phyloP scores from a whole-genome alignment of 2,113 vertebrate genomes.

The Hymenochirus boettgeri region DNA sequence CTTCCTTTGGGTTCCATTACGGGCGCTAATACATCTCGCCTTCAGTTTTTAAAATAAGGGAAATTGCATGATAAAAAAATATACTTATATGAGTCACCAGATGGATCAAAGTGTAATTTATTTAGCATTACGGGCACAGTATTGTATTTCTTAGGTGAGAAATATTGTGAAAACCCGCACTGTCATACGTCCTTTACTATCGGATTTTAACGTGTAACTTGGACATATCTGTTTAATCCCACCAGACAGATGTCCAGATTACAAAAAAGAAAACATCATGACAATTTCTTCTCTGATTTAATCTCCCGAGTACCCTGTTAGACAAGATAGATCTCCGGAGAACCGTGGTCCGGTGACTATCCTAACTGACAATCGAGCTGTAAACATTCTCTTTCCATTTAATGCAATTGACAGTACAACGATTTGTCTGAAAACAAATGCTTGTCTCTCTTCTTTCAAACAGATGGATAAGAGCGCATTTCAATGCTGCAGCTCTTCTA shows the following conservation, averaged over 20 bases:
- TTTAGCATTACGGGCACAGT: no score
- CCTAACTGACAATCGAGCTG: slow-evolving; percentile 29
- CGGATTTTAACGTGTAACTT: no score
- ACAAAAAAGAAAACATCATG: slow-evolving; percentile 24
- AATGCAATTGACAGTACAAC: slow-evolving; percentile 13
- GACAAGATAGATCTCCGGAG: slow-evolving; percentile 14
- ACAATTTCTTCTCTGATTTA: slow-evolving; percentile 26
- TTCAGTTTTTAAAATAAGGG: no score
- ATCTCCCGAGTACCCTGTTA: slow-evolving; percentile 13
- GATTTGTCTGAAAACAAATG: slow-evolving; percentile 14
- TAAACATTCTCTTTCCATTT: slow-evolving; percentile 16
- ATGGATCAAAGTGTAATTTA: no score
- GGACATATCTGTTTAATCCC: slow-evolving; percentile 18
- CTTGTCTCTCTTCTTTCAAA: slow-evolving; percentile 8
- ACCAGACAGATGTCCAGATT: slow-evolving; percentile 32
- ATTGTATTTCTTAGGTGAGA: no score
- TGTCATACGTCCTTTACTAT: no score
- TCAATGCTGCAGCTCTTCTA: slow-evolving; percentile 35
- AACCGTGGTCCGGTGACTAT: slow-evolving; percentile 12
- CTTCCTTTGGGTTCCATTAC: no score
- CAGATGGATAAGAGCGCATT: slow-evolving; percentile 36
- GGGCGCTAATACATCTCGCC: no score
- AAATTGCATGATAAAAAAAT: no score
- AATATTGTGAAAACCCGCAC: no score
- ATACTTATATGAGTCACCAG: no score